These are phyloP conservation scores for Eristalis pertinax DNA, from an alignment of 2,888 invertebrate species.

Conservation along the genomic window DNA sequence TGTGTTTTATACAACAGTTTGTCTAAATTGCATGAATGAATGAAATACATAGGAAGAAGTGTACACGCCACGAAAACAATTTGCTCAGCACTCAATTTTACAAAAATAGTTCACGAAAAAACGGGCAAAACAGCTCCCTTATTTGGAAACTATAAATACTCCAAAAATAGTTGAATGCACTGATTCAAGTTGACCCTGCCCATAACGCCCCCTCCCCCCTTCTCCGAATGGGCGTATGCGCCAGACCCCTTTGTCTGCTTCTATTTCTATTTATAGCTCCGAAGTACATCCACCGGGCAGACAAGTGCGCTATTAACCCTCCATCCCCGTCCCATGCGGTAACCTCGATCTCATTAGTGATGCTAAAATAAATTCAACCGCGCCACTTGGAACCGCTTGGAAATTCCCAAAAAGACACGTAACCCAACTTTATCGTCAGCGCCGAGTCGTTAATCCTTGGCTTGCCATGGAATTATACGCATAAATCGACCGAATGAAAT, in stretches of 20 bases:
- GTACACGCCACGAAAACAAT: no score
- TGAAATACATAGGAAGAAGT: no score
- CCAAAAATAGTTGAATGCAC: not conserved
- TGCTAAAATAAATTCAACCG: not conserved
- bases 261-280: not conserved
- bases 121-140: not conserved
- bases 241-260: not conserved
- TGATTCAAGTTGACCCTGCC: not conserved
- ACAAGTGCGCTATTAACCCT: not conserved
- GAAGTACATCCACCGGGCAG: not conserved
- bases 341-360: slow-evolving; percentile 2
- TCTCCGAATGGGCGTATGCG: not conserved
- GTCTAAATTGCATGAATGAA: no score
- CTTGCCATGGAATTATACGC: slow-evolving; percentile 15
- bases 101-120: not conserved
- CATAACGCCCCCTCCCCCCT: no score
- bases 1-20: no score
- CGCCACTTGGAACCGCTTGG: not conserved
- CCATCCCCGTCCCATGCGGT: not conserved
- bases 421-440: not conserved
- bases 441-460: slow-evolving; percentile 26
- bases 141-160: not conserved
- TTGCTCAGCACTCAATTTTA: not conserved
- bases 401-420: not conserved
- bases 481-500: slow-evolving; percentile 1